Evolutionary conservation across 1,140 invertebrate species (phyloP), one percentile per base, ranked within the genome.

Genomic region (Pachyrhynchus sulphureomaculatus): DNA sequence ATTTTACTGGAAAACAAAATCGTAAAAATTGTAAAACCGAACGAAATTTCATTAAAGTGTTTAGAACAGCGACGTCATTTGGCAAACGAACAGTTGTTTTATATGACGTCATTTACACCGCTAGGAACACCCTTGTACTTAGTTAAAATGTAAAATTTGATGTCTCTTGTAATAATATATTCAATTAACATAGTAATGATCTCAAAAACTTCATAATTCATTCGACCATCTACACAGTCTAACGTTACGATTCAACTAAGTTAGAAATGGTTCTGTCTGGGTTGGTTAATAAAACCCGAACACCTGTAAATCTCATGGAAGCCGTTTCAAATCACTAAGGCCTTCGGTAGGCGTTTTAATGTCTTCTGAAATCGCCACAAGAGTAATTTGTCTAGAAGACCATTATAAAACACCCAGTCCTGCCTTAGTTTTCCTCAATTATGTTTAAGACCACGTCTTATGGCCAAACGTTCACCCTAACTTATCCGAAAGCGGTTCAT

Each of bases 311-410:
- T 54, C 36, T 24, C 37, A 42, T 54, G 15, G 51, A 54, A 54
- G 39, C 34, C 51, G 29, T 41, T 42, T 39, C 23, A 54, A 54
- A n/a, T 17, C 37, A 12, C 33, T 21, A 32, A 54, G 51, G 41
- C 51, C 51, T 54, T 54, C 37, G 41, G 51, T 54, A 54, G 51
- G 51, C 51, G 51, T 54, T 54, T 54, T 42, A 54, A 54, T 54
- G 51, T 33, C 10, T 21, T 37, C 51, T 54, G 51, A 54, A 54
- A 54, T 54, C 51, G 51, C 34, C 51, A 37, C 39, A 54, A 42
- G 34, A 54, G 51, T 54, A 54, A 54, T 54, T 54, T 54, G 51
- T 54, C 51, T 54, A 54, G 41, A 54, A 54, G 41, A 54, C 51
- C n/a, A n/a, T n/a, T n/a, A n/a, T n/a, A n/a, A n/a, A n/a, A n/a